A percentile compares a stretch with the other conserved stretches of the same genome.
These are phyloP conservation scores for Mus minutoides DNA, from an alignment of 2,797 vertebrate genomes.

Conservation along the genomic window DNA sequence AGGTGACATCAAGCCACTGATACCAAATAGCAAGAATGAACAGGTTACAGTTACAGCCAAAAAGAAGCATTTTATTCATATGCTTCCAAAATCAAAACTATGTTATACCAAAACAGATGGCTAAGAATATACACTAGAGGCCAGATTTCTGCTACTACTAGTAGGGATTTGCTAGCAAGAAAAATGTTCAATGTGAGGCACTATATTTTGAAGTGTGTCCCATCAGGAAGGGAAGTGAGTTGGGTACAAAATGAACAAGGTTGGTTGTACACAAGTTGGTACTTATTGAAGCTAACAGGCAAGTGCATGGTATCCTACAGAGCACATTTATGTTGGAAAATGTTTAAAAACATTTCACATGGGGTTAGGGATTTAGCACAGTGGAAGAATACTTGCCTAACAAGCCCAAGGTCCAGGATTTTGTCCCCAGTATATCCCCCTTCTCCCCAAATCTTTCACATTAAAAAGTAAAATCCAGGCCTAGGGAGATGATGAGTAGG, in stretches of 20 bases:
- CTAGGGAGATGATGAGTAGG: too few relatives aligned
- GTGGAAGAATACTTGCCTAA: neutral
- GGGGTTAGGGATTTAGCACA: neutral
- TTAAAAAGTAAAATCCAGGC: conserved; percentile 26
- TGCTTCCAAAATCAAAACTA: neutral
- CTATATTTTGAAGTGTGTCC: neutral
- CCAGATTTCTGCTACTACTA: neutral
- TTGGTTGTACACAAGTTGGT: fast-evolving
- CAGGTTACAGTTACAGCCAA: neutral
- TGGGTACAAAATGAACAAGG: neutral
- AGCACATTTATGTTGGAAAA: neutral
- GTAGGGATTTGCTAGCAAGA: neutral
- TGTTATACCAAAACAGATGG: neutral
- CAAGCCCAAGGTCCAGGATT: neutral
- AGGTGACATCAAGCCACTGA: neutral
- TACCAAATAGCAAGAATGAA: neutral
- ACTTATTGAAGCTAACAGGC: neutral
- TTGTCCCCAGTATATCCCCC: neutral
- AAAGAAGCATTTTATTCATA: neutral
- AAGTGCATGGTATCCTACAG: neutral
- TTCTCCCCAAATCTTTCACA: neutral
- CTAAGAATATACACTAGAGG: neutral
- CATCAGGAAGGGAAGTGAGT: neutral
- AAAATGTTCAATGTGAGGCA: neutral
- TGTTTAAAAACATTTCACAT: neutral